Percentiles rank a stretch among this genome's conserved stretches.
Conservation (phyloP, 1,140 invertebrate species). For the Laodelphax striatellus region DNA sequence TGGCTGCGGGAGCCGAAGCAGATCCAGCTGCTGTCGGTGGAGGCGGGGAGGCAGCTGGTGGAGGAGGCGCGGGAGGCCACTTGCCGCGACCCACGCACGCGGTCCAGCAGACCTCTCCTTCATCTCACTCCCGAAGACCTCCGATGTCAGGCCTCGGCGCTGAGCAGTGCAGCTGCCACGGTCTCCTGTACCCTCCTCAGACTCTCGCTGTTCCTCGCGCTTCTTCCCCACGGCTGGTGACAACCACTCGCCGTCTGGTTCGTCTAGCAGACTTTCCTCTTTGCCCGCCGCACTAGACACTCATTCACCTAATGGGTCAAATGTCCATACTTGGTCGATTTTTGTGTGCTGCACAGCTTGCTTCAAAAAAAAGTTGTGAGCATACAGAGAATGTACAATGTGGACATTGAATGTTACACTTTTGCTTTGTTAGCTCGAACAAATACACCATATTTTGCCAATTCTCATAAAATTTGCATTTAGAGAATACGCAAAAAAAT, state of each 20-base stretch:
- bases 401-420: too few species aligned
- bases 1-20: conserved; percentile 70
- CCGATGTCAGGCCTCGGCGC: conserved; percentile 59
- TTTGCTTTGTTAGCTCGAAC: too few species aligned
- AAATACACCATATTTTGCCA: too few species aligned
- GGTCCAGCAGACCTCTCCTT: conserved; percentile 48
- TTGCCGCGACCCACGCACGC: conserved; percentile 47
- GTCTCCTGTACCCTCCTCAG: neutral
- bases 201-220: neutral
- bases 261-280: too few species aligned
- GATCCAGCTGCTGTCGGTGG: conserved; percentile 50
- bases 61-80: conserved; percentile 40
- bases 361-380: too few species aligned
- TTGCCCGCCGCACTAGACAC: too few species aligned
- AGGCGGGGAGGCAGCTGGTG: conserved; percentile 36
- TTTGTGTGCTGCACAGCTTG: too few species aligned
- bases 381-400: too few species aligned
- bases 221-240: neutral
- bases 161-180: conserved; percentile 34
- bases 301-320: too few species aligned
- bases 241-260: neutral
- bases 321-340: too few species aligned
- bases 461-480: too few species aligned
- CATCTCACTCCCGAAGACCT: conserved; percentile 61
- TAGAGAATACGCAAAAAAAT: too few species aligned